Evolutionary conservation across 2,113 vertebrate genomes (phyloP).

Genomic region (Zosterops borbonicus): DNA sequence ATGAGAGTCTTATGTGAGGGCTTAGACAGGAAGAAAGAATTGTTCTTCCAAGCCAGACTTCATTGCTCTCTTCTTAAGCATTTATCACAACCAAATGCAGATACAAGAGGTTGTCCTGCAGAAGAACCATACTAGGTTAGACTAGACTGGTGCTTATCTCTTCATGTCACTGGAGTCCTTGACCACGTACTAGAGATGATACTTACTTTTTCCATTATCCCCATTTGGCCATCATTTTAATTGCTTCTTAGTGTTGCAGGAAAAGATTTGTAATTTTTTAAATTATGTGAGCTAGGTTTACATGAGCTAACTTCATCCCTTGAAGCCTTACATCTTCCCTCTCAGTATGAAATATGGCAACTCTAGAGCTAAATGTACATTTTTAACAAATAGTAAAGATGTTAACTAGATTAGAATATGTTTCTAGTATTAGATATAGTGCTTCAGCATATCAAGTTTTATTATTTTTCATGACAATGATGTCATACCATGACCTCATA

Average conservation of each 20-base stretch:
- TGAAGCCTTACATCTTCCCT: not conserved
- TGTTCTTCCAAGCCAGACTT: not conserved
- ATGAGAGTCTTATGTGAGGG: not conserved
- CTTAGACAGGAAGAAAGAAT: not conserved
- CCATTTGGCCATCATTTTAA: not conserved
- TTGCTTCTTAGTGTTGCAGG: not conserved
- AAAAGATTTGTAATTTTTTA: not conserved
- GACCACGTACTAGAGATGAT: not conserved
- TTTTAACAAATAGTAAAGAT: not conserved
- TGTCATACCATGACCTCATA: not conserved
- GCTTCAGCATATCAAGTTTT: not conserved
- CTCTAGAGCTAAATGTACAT: not conserved
- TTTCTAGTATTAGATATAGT: not conserved
- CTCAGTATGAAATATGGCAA: not conserved
- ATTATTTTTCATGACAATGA: not conserved
- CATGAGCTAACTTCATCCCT: not conserved
- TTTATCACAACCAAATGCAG: not conserved
- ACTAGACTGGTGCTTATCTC: not conserved
- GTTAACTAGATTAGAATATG: not conserved
- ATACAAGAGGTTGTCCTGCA: fast-evolving
- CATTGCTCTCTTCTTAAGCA: not conserved
- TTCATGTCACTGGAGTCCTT: not conserved
- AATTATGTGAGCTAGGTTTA: not conserved
- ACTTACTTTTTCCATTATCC: not conserved
- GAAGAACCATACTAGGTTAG: not conserved